Percentiles rank a stretch among this genome's conserved stretches.
These are phyloP conservation scores for Lamprotornis superbus DNA, from an alignment of 2,113 vertebrate species.

Conservation along the genomic window DNA sequence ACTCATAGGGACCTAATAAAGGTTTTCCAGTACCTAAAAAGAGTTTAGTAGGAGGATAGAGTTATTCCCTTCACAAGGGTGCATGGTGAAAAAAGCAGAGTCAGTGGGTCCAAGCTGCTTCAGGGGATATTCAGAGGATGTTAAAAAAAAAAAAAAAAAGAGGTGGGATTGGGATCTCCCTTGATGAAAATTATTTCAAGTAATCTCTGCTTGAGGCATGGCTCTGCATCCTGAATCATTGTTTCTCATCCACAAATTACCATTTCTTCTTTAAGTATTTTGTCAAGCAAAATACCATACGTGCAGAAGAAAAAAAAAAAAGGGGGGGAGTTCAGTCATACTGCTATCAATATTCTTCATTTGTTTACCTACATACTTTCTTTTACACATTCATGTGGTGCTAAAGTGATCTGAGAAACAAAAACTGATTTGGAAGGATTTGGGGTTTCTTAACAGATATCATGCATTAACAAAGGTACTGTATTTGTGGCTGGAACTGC, in stretches of 20 bases:
- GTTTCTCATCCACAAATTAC: background rate
- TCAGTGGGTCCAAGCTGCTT: background rate
- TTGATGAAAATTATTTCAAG: background rate
- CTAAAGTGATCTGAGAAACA: slow-evolving; percentile 11
- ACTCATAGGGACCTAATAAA: background rate
- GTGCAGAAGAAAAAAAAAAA: background rate
- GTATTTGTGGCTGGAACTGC: slow-evolving; percentile 4
- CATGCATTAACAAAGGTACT: slow-evolving; percentile 9
- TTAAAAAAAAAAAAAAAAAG: background rate
- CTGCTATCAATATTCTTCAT: background rate
- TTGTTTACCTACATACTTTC: slow-evolving; percentile 6
- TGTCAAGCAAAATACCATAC: background rate
- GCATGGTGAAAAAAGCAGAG: background rate
- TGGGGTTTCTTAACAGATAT: background rate
- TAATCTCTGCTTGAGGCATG: background rate
- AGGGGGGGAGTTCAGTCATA: background rate
- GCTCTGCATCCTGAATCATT: background rate
- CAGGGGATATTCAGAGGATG: background rate
- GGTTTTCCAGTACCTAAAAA: background rate
- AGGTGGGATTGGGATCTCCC: background rate
- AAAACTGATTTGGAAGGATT: background rate
- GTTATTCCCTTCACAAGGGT: background rate
- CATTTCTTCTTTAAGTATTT: background rate
- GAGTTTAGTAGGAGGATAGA: background rate
- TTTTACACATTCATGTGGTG: slow-evolving; percentile 7